Percentiles rank a stretch among this genome's conserved stretches.
These are phyloP conservation scores for Mormyrus iriodes DNA, from an alignment of 2,113 vertebrate genomes.

Conservation along the genomic window DNA sequence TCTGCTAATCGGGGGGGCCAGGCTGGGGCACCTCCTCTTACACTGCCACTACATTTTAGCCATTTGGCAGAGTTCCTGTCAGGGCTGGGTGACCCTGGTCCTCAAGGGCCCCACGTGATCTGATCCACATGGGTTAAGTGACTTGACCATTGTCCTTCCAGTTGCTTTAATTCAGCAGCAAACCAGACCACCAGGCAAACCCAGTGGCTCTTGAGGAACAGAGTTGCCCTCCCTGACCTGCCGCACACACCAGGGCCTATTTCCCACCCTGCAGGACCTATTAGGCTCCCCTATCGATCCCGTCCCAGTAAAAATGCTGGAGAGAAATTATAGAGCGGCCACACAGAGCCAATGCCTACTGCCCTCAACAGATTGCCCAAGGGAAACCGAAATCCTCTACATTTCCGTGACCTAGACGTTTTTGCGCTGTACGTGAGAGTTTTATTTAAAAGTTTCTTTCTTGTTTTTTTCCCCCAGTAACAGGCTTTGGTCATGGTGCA, in stretches of 20 bases:
- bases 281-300: neutral
- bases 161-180: neutral
- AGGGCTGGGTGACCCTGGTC: neutral
- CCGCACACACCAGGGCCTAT: neutral
- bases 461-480: constrained; percentile 22
- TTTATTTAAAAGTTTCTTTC: constrained; percentile 16
- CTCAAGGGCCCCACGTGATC: neutral
- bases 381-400: neutral
- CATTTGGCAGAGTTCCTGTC: neutral
- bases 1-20: neutral
- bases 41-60: neutral
- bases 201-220: neutral
- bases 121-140: neutral
- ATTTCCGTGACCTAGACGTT: neutral
- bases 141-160: neutral
- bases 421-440: constrained; percentile 29
- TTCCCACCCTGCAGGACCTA: neutral
- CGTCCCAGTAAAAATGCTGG: neutral
- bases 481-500: constrained; percentile 7
- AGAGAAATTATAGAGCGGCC: neutral
- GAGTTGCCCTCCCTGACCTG: neutral
- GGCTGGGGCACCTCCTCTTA: neutral
- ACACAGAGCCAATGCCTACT: neutral
- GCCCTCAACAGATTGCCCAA: neutral
- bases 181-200: neutral